Percentiles rank a stretch among this genome's conserved stretches.
Conservation (phyloP, 1,140 invertebrate species). For the Drosophila suzukii region DNA sequence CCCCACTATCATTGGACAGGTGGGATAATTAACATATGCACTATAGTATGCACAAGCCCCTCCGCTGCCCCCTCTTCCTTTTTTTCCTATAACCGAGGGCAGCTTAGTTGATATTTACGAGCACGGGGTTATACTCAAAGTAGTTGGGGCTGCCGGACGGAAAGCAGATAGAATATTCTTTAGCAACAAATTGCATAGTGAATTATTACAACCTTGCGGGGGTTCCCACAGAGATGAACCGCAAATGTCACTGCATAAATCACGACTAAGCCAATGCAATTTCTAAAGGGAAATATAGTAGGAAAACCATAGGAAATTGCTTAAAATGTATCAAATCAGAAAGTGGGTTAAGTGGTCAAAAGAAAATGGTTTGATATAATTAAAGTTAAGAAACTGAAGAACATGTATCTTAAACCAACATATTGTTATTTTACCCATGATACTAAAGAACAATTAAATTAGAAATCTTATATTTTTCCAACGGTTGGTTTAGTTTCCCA, state of each 20-base stretch:
- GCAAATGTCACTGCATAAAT: constrained; percentile 44
- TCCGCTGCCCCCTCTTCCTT: not conserved
- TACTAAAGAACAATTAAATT: no score
- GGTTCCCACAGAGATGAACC: constrained; percentile 40
- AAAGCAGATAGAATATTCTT: constrained; percentile 53
- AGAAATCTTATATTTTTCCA: no score
- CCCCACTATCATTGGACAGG: constrained; percentile 45
- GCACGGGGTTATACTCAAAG: constrained; percentile 37
- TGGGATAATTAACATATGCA: constrained; percentile 76
- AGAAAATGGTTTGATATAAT: not conserved
- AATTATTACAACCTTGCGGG: constrained; percentile 72
- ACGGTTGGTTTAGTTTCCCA: no score
- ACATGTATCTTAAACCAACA: no score
- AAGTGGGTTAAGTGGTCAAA: not conserved
- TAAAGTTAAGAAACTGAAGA: no score
- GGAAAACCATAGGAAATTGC: constrained; percentile 1
- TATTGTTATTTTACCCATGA: no score
- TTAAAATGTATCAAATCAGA: not conserved
- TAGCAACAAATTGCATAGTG: constrained; percentile 70
- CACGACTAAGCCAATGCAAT: constrained; percentile 29
- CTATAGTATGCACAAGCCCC: constrained; percentile 18
- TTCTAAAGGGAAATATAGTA: constrained; percentile 3
- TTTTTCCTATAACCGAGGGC: constrained; percentile 3
- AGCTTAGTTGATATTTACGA: constrained; percentile 64
- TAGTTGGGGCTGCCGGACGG: constrained; percentile 24